Evolutionary conservation across 2,888 invertebrate genomes (phyloP).

Genomic region (Callimorpha dominula): DNA sequence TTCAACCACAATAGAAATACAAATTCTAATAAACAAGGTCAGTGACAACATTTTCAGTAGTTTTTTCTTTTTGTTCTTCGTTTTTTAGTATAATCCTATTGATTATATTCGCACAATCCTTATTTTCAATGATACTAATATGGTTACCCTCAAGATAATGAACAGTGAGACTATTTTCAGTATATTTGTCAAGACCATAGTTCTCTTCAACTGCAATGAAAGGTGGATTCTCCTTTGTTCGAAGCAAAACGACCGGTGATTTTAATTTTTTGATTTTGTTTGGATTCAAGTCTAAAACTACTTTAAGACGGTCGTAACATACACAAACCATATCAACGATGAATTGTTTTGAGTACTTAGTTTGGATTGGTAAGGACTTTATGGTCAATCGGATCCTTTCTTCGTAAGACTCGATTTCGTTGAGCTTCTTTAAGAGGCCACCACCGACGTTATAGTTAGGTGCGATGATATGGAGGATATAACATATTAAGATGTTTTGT

Average conservation of each 20-base stretch:
- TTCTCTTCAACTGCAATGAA: conserved; percentile 87
- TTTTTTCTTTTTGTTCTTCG: conserved; percentile 59
- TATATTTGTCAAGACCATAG: conserved; percentile 88
- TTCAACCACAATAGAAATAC: neutral
- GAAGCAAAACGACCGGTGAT: conserved; percentile 87
- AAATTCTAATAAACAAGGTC: conserved; percentile 56
- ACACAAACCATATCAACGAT: conserved; percentile 57
- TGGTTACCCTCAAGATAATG: conserved; percentile 91
- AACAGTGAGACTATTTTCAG: conserved; percentile 86
- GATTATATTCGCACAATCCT: conserved; percentile 88
- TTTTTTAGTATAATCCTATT: conserved; percentile 75
- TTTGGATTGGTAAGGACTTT: conserved; percentile 69
- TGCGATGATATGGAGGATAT: conserved; percentile 83
- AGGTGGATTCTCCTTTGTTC: conserved; percentile 87
- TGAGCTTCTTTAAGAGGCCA: conserved; percentile 77
- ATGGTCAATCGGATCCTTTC: conserved; percentile 85
- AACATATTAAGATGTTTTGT: conserved; percentile 86
- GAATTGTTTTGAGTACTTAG: conserved; percentile 71
- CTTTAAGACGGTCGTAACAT: conserved; percentile 85
- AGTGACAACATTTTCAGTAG: conserved; percentile 67
- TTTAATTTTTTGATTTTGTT: conserved; percentile 80
- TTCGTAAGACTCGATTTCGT: conserved; percentile 84
- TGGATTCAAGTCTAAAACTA: conserved; percentile 79
- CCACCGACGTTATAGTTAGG: conserved; percentile 73
- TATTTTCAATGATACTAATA: conserved; percentile 89